Evolutionary conservation across 2,797 vertebrate species (phyloP), one percentile per base, ranked within the genome.

Genomic region (Anomalospiza imberbis): DNA sequence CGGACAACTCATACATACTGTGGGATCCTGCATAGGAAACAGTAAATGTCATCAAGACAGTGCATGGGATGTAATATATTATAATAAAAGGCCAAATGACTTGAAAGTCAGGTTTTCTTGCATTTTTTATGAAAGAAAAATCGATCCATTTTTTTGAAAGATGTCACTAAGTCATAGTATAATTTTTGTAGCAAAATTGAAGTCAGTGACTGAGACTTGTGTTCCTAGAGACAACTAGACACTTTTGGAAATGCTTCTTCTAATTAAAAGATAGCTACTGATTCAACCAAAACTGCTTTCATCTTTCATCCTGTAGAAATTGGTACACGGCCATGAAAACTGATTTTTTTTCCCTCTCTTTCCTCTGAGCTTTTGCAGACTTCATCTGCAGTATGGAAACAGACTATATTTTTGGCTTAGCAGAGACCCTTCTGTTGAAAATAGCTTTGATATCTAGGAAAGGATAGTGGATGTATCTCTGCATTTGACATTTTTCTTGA

Each of bases 101-200:
- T 95, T 96, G 88, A 97, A 95, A 96, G 94, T 77, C 94, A 91
- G 45, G 76, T 95, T 94, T 96, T 86, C 92, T 84, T 97, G 91
- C 82, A 96, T 96, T 96, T 97, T 97, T 97, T 93, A 95, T 95
- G 87, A 91, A 94, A 91, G 94, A 89, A 95, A 95, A 97, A 94
- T 93, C 55, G 79, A 95, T 92, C 92, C 19, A 29, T 89, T 94
- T 95, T 88, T 93, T 77, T 96, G 88, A 92, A 95, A 88, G 92
- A 57, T 96, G 85, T 91, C 94, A 93, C 89, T 95, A 93, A 94
- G 88, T 88, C 83, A 31, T 66, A 70, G 89, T 55, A 40, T 81
- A 91, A 94, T 94, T 95, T 96, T 94, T 91, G 88, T 89, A 81
- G 66, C 82, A 86, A 91, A 96, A 93, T 84, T 91, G 76, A 95